A percentile compares a stretch with the other conserved stretches of the same genome.
Evolutionary conservation across 2,797 vertebrate genomes (phyloP).

Genomic region (Pseudomugil gertrudae): DNA sequence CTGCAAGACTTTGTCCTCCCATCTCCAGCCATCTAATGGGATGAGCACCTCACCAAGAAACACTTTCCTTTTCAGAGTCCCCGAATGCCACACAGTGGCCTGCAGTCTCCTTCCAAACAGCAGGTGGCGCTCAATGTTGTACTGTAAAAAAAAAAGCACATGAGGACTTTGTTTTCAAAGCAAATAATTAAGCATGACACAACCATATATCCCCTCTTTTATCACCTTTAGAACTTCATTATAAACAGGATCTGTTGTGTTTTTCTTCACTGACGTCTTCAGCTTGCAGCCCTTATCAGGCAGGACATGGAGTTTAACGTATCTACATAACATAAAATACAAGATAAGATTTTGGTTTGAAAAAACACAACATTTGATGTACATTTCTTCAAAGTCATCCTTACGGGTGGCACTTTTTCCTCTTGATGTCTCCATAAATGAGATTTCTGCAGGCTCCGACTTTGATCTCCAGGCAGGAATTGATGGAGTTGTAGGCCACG

Average conservation of each 20-base stretch:
- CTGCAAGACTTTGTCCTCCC: conserved; percentile 71
- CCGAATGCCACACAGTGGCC: conserved; percentile 90
- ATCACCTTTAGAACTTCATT: conserved; percentile 88
- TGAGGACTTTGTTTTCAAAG: not conserved
- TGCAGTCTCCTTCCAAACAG: conserved; percentile 84
- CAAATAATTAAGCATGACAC: not conserved
- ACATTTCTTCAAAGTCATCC: conserved; percentile 42
- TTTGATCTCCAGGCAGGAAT: conserved; percentile 83
- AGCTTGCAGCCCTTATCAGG: conserved; percentile 85
- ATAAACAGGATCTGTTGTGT: conserved; percentile 86
- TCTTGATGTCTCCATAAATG: conserved; percentile 83
- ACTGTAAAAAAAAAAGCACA: conserved; percentile 74
- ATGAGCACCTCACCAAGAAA: conserved; percentile 90
- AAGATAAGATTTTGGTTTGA: not conserved
- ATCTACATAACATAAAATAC: conserved; percentile 72
- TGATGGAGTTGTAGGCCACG: conserved; percentile 79
- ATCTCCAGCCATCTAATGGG: conserved; percentile 85
- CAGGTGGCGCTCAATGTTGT: conserved; percentile 79
- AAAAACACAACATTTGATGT: not conserved
- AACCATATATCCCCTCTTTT: not conserved
- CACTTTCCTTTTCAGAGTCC: conserved; percentile 81
- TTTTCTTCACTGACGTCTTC: conserved; percentile 89
- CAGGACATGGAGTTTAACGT: conserved; percentile 88
- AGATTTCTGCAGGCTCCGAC: conserved; percentile 88
- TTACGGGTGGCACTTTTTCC: conserved; percentile 90